phyloP scores from a whole-genome alignment of 2,797 vertebrate genomes.

The Notamacropus eugenii region DNA sequence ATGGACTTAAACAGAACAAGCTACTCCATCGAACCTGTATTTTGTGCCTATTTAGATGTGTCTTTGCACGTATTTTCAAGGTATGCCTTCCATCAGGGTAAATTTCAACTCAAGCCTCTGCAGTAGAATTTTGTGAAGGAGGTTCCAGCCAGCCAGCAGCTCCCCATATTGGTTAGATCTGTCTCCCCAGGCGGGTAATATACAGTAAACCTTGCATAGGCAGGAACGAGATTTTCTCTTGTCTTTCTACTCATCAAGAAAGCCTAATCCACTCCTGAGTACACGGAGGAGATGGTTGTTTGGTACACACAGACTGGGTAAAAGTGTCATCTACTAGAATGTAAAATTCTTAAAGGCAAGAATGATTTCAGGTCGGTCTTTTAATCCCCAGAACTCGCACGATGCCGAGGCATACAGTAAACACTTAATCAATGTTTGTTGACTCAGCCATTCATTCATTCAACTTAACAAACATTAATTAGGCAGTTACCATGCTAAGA shows the following conservation, averaged over 20 bases:
- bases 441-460: not conserved
- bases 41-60: not conserved
- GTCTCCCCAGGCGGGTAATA: not conserved
- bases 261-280: not conserved
- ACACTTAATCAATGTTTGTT: not conserved
- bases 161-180: not conserved
- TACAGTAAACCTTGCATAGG: not conserved
- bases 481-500: too few relatives aligned
- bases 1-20: not conserved
- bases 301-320: not conserved
- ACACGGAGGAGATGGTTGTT: not conserved
- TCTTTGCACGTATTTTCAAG: not conserved
- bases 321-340: not conserved
- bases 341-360: not conserved
- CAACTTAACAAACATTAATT: not conserved
- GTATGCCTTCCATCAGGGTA: not conserved
- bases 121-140: not conserved
- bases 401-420: not conserved
- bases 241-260: not conserved
- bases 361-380: not conserved
- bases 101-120: not conserved
- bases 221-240: not conserved
- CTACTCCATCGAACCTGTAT: not conserved
- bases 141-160: not conserved
- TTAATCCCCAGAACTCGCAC: not conserved